Base-by-base conservation (phyloP, 2,797 vertebrate species). In the Otus scops region DNA sequence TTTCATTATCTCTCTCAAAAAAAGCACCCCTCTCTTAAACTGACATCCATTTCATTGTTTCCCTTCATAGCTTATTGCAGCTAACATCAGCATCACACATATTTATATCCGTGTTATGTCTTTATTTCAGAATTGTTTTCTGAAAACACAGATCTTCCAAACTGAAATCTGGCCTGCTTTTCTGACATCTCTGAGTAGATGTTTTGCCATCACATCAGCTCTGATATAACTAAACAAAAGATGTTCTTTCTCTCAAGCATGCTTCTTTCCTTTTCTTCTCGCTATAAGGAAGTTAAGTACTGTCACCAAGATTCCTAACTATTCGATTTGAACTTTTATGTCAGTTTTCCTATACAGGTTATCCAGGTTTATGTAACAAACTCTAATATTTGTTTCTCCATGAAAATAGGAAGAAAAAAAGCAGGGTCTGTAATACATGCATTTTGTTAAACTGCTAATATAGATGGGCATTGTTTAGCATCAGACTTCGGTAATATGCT, bases 391-490 rank as follows among this genome's bases (percentile, higher is more conserved):
- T 68, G 6, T 92, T 86, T 67, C 22, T 93, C 10, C 24, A 6
- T 53, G 17, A 60, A 39, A 78, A 32, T 17, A 34, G 24, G 14
- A 38, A 68, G 27, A 67, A 48, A 14, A 83, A 75, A 70, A 81
- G 4, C 1, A 74, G 27, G 8, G 15, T 71, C 9, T 41, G 38
- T 3, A 30, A 17, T 34, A 21, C 18, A 17, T 28, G 10, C 6
- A 45, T 69, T 77, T 78, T 84, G 3, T 39, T n/a, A 81, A 70
- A 91, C 48, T 3, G 27, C 10, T 36, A 50, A 21, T 7, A 26
- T 54, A 48, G 28, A 20, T 11, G 3, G 7, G 4, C 24, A 63
- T 53, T 0, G 0, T 32, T 70, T 47, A 68, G 2, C 14, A 50
- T 61, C 21, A 50, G 26, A 54, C 22, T 85, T 83, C 28, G 4